These are phyloP conservation scores for Misgurnus mizolepis DNA, from an alignment of 2,113 vertebrate genomes.

Conservation along the genomic window DNA sequence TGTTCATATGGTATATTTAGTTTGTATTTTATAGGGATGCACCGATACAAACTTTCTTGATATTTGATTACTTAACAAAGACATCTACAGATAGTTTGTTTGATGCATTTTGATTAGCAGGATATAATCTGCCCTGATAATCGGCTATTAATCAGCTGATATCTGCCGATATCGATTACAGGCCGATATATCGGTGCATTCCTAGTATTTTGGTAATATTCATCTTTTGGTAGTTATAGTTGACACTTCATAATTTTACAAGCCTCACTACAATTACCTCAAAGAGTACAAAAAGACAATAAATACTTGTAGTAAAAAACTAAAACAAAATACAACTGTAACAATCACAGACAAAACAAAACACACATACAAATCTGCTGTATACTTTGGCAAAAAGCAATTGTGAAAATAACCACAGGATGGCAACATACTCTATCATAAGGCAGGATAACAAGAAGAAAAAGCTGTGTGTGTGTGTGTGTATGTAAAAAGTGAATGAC, in stretches of 20 bases:
- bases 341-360: conserved; percentile 30
- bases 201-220: conserved; percentile 11
- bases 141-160: too few species aligned
- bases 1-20: neutral
- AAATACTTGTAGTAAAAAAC: conserved; percentile 48
- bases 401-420: conserved; percentile 25
- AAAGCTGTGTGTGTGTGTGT: conserved; percentile 14
- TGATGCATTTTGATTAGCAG: too few species aligned
- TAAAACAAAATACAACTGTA: conserved; percentile 26
- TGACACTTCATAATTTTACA: neutral
- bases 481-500: conserved; percentile 26
- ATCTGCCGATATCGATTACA: too few species aligned
- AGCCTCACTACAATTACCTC: conserved; percentile 19
- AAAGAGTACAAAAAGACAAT: conserved; percentile 46
- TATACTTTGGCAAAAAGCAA: conserved; percentile 61
- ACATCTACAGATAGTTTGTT: too few species aligned
- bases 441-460: conserved; percentile 44
- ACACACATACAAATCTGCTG: conserved; percentile 46
- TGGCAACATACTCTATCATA: conserved; percentile 31
- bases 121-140: too few species aligned
- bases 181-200: too few species aligned
- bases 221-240: neutral
- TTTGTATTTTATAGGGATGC: too few species aligned
- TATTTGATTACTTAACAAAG: too few species aligned
- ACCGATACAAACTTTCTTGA: too few species aligned